These are phyloP conservation scores for Gymnorhina tibicen DNA, from an alignment of 2,113 vertebrate species.

Conservation along the genomic window DNA sequence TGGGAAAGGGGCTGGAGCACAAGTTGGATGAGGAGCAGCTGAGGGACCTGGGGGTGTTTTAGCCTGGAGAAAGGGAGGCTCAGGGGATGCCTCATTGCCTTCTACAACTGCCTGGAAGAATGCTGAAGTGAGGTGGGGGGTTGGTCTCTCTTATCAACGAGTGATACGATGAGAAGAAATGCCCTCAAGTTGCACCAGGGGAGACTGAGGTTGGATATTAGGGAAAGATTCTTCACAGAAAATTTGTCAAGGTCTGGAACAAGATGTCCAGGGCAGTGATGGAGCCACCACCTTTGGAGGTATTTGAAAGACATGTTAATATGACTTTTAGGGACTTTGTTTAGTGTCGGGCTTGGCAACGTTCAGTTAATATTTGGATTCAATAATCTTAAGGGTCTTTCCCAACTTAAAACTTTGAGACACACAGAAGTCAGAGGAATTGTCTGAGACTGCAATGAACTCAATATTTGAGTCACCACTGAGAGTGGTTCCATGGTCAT, in stretches of 20 bases:
- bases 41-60: background rate
- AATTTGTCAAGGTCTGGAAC: background rate
- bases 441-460: background rate
- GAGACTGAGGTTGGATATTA: background rate
- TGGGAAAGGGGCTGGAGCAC: background rate
- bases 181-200: background rate
- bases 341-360: rapidly evolving
- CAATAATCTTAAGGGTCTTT: background rate
- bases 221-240: background rate
- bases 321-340: no score
- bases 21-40: background rate
- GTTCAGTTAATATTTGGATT: background rate
- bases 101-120: background rate
- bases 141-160: rapidly evolving
- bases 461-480: background rate
- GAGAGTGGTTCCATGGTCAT: background rate
- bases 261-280: background rate
- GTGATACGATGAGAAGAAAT: rapidly evolving
- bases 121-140: rapidly evolving
- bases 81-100: no score
- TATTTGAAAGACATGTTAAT: background rate
- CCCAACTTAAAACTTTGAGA: background rate
- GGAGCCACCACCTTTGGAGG: background rate
- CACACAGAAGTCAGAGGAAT: background rate
- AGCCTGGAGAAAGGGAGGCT: background rate